Base-by-base conservation (phyloP, 2,113 vertebrate species). In the Antigone vipio region DNA sequence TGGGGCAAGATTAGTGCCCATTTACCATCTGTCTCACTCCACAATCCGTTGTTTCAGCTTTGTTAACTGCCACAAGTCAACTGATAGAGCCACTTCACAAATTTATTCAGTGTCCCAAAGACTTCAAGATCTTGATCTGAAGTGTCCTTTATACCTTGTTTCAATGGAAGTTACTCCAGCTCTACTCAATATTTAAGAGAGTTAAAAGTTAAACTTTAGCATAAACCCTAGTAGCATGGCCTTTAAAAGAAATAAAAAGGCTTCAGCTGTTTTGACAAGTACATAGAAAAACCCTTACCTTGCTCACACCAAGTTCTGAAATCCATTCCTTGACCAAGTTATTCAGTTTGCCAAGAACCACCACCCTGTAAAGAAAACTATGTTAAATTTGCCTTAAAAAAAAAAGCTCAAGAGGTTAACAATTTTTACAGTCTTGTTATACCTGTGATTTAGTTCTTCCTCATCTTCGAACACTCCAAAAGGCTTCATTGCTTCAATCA, bases 401-500 rank as follows among this genome's bases (percentile, higher is more conserved):
- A 68, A 77, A 55, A 52, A 30, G 2, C 3, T 2, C 5, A 62
- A 23, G 23, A 47, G 8, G 9, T 72, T 82, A 63, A 93, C 24
- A 89, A 73, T 7, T 24, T 13, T 23, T 67, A 55, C 9, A 12
- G 23, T 40, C 16, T 9, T 52, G 4, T 91, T 90, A 97, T 96
- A 99, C 99, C 99, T 99, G 91, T 99, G 99, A 97, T 99, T 99
- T 72, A 99, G 95, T 82, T 99, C 99, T 89, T 99, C 98, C 89
- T 99, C 98, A 86, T 99, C 99, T 97, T 99, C 99, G 98, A 99
- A 99, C 40, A 99, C 99, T 42, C 99, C 99, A 97, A 99, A 99
- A 47, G 99, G 98, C 95, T 99, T 99, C 99, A 99, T 99, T 21
- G 99, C 98, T 96, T 99, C 99, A 66, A 99, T 98, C 75, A 99